Evolutionary conservation across 2,888 invertebrate genomes (phyloP).

Genomic region (Oligia latruncula): DNA sequence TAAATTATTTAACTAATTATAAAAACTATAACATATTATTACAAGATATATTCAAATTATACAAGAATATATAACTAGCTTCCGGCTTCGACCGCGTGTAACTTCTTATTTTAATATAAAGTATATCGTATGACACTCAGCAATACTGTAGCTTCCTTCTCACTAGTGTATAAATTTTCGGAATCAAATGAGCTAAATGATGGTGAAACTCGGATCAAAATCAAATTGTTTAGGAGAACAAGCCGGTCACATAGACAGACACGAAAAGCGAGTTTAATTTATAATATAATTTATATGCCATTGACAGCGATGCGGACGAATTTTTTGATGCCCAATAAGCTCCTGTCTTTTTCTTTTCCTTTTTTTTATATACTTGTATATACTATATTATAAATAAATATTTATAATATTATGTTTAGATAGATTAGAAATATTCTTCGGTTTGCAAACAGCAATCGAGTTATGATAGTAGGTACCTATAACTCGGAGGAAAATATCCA

Average conservation of each 20-base stretch:
- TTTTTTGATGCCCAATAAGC: too few species aligned
- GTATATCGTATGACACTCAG: background rate
- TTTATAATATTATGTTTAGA: background rate
- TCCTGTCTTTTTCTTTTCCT: too few species aligned
- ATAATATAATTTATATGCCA: background rate
- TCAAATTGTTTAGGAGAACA: background rate
- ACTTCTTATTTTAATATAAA: background rate
- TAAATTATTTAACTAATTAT: background rate
- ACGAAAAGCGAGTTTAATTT: background rate
- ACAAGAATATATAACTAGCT: background rate
- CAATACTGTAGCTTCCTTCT: background rate
- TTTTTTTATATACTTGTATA: too few species aligned
- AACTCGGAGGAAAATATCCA: slow-evolving; percentile 44
- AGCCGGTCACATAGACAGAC: background rate
- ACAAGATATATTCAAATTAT: background rate
- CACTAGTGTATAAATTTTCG: background rate
- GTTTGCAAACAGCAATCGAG: slow-evolving; percentile 38
- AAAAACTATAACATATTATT: background rate
- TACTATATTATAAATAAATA: too few species aligned
- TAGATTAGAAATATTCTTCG: too few species aligned
- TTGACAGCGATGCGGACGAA: too few species aligned
- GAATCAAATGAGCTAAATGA: background rate
- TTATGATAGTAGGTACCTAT: slow-evolving; percentile 42
- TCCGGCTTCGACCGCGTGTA: background rate
- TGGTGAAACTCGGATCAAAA: background rate